Conservation (phyloP, 2,797 vertebrate species). For the Chelon labrosus region DNA sequence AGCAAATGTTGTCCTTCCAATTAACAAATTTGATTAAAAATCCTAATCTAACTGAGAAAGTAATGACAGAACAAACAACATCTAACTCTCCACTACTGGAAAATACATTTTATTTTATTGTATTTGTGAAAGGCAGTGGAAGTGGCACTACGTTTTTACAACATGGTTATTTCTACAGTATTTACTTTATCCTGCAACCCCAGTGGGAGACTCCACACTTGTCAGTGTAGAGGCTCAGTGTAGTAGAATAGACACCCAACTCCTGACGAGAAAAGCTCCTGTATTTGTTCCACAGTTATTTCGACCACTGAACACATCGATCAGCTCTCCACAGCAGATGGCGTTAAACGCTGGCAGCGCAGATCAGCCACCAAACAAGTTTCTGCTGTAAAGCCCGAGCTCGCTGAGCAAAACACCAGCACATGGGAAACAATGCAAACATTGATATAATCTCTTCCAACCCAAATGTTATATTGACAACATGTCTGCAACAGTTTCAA, state of each 20-base stretch:
- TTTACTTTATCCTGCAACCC: slow-evolving; percentile 19
- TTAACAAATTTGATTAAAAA: background rate
- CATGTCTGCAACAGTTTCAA: slow-evolving; percentile 17
- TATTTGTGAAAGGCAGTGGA: slow-evolving; percentile 45
- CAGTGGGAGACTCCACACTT: slow-evolving; percentile 21
- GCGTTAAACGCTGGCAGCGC: background rate
- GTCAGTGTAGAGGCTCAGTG: slow-evolving; percentile 11
- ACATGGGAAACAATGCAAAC: background rate
- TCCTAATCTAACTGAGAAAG: background rate
- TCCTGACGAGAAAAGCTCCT: slow-evolving; percentile 2
- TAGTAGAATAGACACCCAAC: background rate
- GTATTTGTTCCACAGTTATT: slow-evolving; percentile 37
- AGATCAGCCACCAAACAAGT: background rate
- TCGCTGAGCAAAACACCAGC: slow-evolving; percentile 19
- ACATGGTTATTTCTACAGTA: background rate
- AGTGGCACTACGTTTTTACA: slow-evolving; percentile 15
- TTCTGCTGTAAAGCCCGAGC: slow-evolving; percentile 6
- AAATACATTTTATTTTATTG: slow-evolving; percentile 66
- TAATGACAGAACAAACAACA: background rate
- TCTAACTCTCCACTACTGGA: slow-evolving; percentile 25
- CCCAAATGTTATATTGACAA: slow-evolving; percentile 10
- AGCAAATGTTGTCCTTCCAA: no score
- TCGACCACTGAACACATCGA: background rate
- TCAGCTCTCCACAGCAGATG: background rate
- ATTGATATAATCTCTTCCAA: no score